Base-by-base conservation (phyloP, 2,888 invertebrate genomes). In the Melanotus villosus region DNA sequence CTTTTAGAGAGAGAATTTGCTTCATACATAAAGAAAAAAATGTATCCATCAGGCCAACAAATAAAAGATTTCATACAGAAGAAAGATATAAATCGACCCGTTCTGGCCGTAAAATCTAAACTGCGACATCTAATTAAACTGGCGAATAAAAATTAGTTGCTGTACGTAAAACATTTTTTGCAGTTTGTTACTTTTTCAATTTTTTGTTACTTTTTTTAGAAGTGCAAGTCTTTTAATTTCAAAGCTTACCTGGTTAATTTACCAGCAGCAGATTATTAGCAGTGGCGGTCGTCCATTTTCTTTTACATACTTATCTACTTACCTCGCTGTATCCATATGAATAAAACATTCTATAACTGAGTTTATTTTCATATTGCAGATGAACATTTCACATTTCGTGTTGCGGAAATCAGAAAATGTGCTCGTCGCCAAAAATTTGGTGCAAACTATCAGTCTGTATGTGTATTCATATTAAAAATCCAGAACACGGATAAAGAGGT, bases 1-100 rank as follows among this genome's bases (percentile, higher is more conserved):
- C n/a, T n/a, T n/a, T n/a, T n/a, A n/a, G n/a, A n/a, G 36, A 56
- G 34, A 56, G 18, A 32, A 56, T 36, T 56, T 36, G 14, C 9
- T 34, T 34, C 32, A 34, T 56, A 34, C 9, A 56, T 56, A n/a
- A 10, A 5, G 2, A 54, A 16, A 34, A 16, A 16, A 9, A 12
- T 23, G 1, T 56, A 56, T 56, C 36, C 56, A 1, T 36, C 32
- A 56, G 32, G 56, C 14, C 7, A 56, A 14, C 10, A 56, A 56
- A 56, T 56, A 10, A 30, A 56, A 56, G 34, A 34, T 18, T 56
- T 34, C 16, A 16, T 56, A 34, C 0, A 32, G 5, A 56, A 56
- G 3, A 56, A 23, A 18, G 16, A 34, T 14, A 34, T 19, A 14
- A 34, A 14, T 2, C 32, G 56, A 34, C 34, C 34, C 4, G 32